Percentiles rank a stretch among this genome's conserved stretches.
Evolutionary conservation across 2,113 vertebrate species (phyloP).

Genomic region (Amblyornis subalaris): DNA sequence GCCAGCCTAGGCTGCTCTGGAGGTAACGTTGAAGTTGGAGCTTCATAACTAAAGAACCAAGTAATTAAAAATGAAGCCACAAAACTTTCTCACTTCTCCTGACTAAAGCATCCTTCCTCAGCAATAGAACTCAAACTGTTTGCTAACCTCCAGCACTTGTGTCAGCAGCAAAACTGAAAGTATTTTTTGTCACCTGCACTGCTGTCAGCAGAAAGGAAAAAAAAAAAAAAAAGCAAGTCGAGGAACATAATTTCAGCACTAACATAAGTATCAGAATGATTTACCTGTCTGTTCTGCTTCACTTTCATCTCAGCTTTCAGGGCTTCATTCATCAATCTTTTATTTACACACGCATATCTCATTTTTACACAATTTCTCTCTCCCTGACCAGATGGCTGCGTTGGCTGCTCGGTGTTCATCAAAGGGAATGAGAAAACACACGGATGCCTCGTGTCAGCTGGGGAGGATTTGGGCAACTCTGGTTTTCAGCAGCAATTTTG

Average conservation of each 20-base stretch:
- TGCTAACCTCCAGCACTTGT: constrained; percentile 47
- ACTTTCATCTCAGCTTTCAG: constrained; percentile 70
- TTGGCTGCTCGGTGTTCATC: constrained; percentile 47
- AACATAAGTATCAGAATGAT: constrained; percentile 76
- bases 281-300: constrained; percentile 69
- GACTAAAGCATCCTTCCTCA: constrained; percentile 39
- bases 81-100: neutral
- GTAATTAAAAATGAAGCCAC: constrained; percentile 23
- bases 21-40: neutral
- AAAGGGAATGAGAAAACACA: constrained; percentile 30
- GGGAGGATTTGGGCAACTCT: neutral
- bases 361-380: constrained; percentile 62
- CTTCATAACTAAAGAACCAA: neutral
- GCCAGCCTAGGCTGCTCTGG: neutral
- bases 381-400: constrained; percentile 53
- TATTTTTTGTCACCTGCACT: constrained; percentile 66
- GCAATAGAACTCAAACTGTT: constrained; percentile 18
- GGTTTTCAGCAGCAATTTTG: neutral
- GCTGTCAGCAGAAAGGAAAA: constrained; percentile 50
- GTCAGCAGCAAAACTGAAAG: constrained; percentile 65
- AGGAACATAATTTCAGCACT: constrained; percentile 70
- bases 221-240: constrained; percentile 25
- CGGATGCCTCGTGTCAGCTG: neutral
- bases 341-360: constrained; percentile 70
- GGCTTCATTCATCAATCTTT: constrained; percentile 74